Percentiles rank a stretch among this genome's conserved stretches.
Evolutionary conservation across 2,113 vertebrate species (phyloP).

Genomic region (Nibea albiflora): DNA sequence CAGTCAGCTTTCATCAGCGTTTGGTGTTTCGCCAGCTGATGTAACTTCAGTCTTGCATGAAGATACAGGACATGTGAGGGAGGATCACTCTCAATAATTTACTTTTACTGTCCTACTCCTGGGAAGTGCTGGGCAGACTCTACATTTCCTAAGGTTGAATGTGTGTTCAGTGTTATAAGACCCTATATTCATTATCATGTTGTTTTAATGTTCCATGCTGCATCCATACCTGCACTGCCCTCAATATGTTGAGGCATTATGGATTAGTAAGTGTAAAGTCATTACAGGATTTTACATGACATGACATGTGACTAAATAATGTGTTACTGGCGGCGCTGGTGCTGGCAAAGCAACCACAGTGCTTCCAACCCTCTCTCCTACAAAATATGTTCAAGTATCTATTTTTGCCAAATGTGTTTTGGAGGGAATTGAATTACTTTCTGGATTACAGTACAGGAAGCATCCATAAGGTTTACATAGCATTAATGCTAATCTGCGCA

Average conservation of each 20-base stretch:
- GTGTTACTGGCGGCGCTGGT: no score
- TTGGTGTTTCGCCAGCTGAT: constrained; percentile 59
- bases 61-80: constrained; percentile 48
- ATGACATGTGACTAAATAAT: no score
- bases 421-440: neutral
- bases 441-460: neutral
- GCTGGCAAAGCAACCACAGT: no score
- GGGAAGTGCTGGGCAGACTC: neutral
- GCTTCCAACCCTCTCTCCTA: neutral
- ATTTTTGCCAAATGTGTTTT: neutral
- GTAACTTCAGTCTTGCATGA: constrained; percentile 35
- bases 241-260: neutral
- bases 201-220: constrained; percentile 1
- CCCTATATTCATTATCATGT: neutral
- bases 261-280: neutral
- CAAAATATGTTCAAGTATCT: neutral
- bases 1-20: constrained; percentile 37
- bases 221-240: neutral
- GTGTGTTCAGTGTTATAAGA: neutral
- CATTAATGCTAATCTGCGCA: neutral
- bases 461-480: neutral
- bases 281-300: neutral
- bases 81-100: constrained; percentile 50
- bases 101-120: neutral
- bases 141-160: neutral